These are phyloP conservation scores for Atherinomorus stipes DNA, from an alignment of 2,113 vertebrate genomes.

Conservation along the genomic window DNA sequence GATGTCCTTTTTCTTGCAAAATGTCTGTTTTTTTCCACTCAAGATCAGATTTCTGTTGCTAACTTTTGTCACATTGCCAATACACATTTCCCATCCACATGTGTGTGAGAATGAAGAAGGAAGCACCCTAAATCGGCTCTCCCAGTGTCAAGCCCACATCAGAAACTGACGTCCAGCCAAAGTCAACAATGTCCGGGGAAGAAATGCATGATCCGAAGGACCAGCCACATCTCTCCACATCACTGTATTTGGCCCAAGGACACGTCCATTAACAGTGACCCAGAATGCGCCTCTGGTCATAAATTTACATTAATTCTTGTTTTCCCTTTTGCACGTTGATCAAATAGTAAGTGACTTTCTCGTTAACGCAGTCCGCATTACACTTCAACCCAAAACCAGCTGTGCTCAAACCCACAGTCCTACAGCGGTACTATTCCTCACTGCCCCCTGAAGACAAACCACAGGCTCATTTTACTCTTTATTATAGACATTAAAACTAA, in stretches of 20 bases:
- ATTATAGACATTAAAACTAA: conserved; percentile 70
- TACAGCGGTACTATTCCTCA: conserved; percentile 41
- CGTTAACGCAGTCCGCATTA: conserved; percentile 58
- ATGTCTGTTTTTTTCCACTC: conserved; percentile 26
- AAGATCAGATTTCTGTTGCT: conserved; percentile 56
- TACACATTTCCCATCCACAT: conserved; percentile 67
- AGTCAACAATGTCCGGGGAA: conserved; percentile 68
- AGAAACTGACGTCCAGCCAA: conserved; percentile 64
- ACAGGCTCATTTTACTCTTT: conserved; percentile 73
- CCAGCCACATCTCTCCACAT: conserved; percentile 56
- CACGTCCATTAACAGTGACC: conserved; percentile 54
- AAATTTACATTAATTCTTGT: conserved; percentile 63
- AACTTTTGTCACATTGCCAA: conserved; percentile 63
- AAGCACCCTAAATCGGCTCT: conserved; percentile 62
- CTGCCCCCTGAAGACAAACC: conserved; percentile 67
- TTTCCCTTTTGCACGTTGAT: conserved; percentile 57
- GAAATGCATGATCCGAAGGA: conserved; percentile 32
- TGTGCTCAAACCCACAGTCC: conserved; percentile 58
- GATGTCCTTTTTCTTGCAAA: conserved; percentile 39
- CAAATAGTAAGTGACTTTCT: conserved; percentile 65
- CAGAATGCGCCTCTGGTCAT: conserved; percentile 54
- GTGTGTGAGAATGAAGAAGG: conserved; percentile 69
- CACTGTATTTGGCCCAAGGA: conserved; percentile 57
- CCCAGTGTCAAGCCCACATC: conserved; percentile 62
- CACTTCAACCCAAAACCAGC: conserved; percentile 73